Percentiles rank a stretch among this genome's conserved stretches.
Conservation (phyloP, 2,797 vertebrate species). For the Delichon dasypus region DNA sequence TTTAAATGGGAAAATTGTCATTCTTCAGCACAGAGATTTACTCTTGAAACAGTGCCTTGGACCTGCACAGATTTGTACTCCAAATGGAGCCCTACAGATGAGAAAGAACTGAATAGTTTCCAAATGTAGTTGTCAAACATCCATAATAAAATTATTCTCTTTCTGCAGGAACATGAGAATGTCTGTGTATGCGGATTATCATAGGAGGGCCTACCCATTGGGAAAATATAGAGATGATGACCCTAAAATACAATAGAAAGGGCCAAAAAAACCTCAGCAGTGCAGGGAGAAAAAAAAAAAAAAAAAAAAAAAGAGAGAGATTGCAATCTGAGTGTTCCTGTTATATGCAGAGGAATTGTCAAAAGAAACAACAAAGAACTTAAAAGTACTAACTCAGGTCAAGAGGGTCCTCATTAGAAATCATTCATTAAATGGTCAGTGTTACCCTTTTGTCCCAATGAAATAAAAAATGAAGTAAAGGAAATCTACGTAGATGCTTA, state of each 20-base stretch:
- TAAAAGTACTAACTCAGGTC: not conserved
- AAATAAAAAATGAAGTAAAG: not conserved
- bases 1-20: not conserved
- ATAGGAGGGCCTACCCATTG: not conserved
- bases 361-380: not conserved
- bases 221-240: not conserved
- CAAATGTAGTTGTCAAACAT: not conserved
- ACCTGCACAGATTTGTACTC: not conserved
- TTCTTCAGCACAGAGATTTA: not conserved
- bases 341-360: not conserved
- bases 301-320: not conserved
- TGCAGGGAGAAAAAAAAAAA: too few relatives aligned
- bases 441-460: not conserved
- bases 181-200: not conserved
- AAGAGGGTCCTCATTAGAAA: not conserved
- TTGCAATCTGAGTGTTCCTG: not conserved
- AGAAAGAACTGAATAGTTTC: not conserved
- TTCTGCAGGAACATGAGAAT: not conserved
- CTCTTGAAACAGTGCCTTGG: not conserved
- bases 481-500: not conserved
- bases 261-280: not conserved
- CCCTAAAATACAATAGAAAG: not conserved
- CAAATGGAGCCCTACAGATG: not conserved
- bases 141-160: not conserved
- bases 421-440: not conserved